Evolutionary conservation across 2,113 vertebrate species (phyloP), one percentile per base, ranked within the genome.

Genomic region (Urocolius indicus): DNA sequence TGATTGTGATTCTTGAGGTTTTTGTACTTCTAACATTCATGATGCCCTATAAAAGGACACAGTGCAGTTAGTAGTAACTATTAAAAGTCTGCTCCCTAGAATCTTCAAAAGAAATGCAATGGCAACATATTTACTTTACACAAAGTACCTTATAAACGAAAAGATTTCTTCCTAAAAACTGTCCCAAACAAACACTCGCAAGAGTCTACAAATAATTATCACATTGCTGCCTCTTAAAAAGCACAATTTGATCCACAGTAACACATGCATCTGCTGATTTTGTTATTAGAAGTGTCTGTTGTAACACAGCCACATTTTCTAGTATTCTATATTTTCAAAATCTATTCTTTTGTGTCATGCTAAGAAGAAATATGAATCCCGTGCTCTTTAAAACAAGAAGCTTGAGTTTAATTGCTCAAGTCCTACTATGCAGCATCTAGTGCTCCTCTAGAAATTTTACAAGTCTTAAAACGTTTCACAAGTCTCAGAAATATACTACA

Each of bases 381-480:
- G 10, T 26, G 26, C 3, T 76, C 49, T 48, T 82, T 46, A 16
- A 46, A 43, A 69, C 51, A 23, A 18, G 7, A 20, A 66, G 7
- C 24, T 72, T 20, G 32, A 78, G 16, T 82, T 66, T 76, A 88
- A 94, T 68, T 61, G 26, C 16, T 84, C 76, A 69, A 65, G 22
- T 89, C 49, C 65, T 73, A 66, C 58, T 63, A 45, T 8, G 21
- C 58, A 93, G 59, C 11, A 84, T 38, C 80, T 45, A 38, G 17
- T 80, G 34, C 16, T 94, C 41, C 63, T 61, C 59, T 54, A 16
- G 45, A 77, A 36, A 73, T 27, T 93, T 73, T 41, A 89, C 26
- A 91, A 65, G 75, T 67, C 55, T 77, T 84, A n/a, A 91, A 74
- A 34, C 41, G 5, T 57, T 93, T 93, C 81, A 65, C 7, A 74